Percentiles rank a stretch among this genome's conserved stretches.
phyloP scores from a whole-genome alignment of 2,113 vertebrate species.

The Girardinichthys multiradiatus region DNA sequence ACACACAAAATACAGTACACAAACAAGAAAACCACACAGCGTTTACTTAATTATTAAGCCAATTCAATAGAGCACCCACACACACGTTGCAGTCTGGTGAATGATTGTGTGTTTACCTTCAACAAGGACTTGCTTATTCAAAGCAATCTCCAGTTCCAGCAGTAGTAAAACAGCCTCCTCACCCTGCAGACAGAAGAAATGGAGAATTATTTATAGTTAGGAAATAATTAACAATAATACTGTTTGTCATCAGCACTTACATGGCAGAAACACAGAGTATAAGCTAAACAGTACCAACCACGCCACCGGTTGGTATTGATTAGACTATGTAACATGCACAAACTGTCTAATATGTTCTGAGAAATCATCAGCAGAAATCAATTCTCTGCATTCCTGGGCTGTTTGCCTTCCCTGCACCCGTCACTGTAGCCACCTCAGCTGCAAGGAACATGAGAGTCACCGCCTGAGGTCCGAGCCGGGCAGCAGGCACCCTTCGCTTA shows the following conservation, averaged over 20 bases:
- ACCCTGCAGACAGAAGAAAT: slow-evolving; percentile 87
- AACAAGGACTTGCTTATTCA: slow-evolving; percentile 85
- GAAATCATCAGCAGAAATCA: slow-evolving; percentile 36
- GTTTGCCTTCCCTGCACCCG: slow-evolving; percentile 19
- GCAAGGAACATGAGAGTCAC: background rate
- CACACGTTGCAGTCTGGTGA: slow-evolving; percentile 55
- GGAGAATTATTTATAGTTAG: slow-evolving; percentile 77
- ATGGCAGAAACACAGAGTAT: slow-evolving; percentile 17
- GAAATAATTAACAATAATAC: slow-evolving; percentile 66
- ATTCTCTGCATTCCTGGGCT: slow-evolving; percentile 31
- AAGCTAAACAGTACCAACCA: slow-evolving; percentile 9
- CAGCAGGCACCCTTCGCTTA: slow-evolving; percentile 14
- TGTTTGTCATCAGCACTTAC: slow-evolving; percentile 50
- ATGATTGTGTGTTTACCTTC: slow-evolving; percentile 88
- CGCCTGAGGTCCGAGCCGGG: slow-evolving; percentile 17
- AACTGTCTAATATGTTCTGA: slow-evolving; percentile 14
- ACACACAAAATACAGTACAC: slow-evolving; percentile 55
- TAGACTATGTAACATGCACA: slow-evolving; percentile 10
- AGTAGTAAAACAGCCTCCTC: slow-evolving; percentile 87
- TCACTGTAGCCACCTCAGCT: slow-evolving; percentile 9
- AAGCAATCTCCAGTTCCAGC: slow-evolving; percentile 90
- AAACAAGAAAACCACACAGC: slow-evolving; percentile 57
- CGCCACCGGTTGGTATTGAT: slow-evolving; percentile 36
- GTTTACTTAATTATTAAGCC: slow-evolving; percentile 73
- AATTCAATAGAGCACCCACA: slow-evolving; percentile 51